A percentile compares a stretch with the other conserved stretches of the same genome.
Evolutionary conservation across 2,888 invertebrate genomes (phyloP).

Genomic region (Elysia crispata): DNA sequence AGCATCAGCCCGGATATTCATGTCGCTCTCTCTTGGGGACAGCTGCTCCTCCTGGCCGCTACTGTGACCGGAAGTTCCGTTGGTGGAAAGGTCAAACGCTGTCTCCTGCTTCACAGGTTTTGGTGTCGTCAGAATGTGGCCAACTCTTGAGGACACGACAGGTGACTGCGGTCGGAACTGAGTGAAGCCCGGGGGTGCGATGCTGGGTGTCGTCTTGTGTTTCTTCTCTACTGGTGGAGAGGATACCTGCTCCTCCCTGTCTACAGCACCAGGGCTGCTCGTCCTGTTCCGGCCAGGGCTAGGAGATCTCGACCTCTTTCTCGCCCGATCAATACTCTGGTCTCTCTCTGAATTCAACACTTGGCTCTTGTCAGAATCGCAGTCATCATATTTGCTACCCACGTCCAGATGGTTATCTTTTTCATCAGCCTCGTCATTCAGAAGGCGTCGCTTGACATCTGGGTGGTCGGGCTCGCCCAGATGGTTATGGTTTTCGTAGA

Average conservation of each 20-base stretch:
- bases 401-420: not conserved
- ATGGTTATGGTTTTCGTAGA: no score
- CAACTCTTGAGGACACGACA: slow-evolving; percentile 41
- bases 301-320: no score
- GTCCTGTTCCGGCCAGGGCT: no score
- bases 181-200: slow-evolving; percentile 47
- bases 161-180: slow-evolving; percentile 51
- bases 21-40: no score
- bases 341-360: no score
- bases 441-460: no score
- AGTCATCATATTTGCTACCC: not conserved
- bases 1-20: not conserved
- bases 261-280: not conserved
- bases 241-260: not conserved
- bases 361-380: no score
- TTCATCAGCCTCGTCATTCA: no score
- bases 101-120: slow-evolving; percentile 52
- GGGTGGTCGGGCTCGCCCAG: no score
- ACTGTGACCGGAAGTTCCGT: slow-evolving; percentile 44
- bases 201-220: slow-evolving; percentile 3
- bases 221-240: not conserved
- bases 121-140: not conserved
- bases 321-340: no score
- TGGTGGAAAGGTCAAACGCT: slow-evolving; percentile 64
- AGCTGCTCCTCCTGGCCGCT: slow-evolving; percentile 6